These are phyloP conservation scores for Zaprionus lineosus DNA, from an alignment of 2,888 invertebrate species.

Conservation along the genomic window DNA sequence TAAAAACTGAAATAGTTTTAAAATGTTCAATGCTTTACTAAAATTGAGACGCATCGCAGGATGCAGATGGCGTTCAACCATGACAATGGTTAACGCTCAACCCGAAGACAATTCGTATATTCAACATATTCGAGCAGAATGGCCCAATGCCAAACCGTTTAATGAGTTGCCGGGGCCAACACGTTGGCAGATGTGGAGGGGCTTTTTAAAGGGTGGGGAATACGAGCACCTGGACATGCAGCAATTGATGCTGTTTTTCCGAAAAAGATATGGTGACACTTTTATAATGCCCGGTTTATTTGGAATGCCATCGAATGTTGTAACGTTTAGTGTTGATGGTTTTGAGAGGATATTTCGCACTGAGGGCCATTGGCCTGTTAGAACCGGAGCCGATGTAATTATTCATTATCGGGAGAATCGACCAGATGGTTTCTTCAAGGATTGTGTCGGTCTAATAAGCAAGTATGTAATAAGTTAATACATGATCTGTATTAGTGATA, in stretches of 20 bases:
- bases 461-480: too few relatives aligned
- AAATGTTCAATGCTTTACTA: constrained; percentile 9
- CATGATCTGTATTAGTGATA: too few relatives aligned
- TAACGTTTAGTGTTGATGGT: constrained; percentile 84
- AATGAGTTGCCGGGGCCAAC: constrained; percentile 70
- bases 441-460: constrained; percentile 31
- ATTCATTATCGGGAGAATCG: constrained; percentile 79
- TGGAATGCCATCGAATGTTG: constrained; percentile 77
- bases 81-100: constrained; percentile 4
- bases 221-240: constrained; percentile 21
- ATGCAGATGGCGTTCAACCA: constrained; percentile 15
- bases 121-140: constrained; percentile 48
- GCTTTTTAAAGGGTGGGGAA: constrained; percentile 52
- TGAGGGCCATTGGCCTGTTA: constrained; percentile 83
- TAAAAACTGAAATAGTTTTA: too few relatives aligned
- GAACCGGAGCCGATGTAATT: constrained; percentile 81
- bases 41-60: neutral
- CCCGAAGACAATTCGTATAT: constrained; percentile 22
- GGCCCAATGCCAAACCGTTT: constrained; percentile 61
- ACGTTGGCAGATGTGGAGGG: constrained; percentile 58
- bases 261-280: constrained; percentile 80
- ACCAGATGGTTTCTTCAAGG: constrained; percentile 38
- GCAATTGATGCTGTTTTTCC: constrained; percentile 41
- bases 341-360: constrained; percentile 83
- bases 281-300: constrained; percentile 81